These are phyloP conservation scores for Cacoxenus indagator DNA, from an alignment of 2,888 invertebrate genomes.

Conservation along the genomic window DNA sequence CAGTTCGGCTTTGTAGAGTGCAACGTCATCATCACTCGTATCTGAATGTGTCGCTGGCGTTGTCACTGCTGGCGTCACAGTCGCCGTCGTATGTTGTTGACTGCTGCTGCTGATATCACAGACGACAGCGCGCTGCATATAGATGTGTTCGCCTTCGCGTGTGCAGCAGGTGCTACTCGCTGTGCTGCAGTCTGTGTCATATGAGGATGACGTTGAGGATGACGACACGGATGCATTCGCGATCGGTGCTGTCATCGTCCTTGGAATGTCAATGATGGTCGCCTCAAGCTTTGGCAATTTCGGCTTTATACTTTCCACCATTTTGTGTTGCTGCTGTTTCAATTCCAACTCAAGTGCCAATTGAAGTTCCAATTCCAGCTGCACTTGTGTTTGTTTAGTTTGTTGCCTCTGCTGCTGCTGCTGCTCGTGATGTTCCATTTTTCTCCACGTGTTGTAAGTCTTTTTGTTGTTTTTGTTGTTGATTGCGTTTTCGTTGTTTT, in stretches of 20 bases:
- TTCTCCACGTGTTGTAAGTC: slow-evolving; percentile 46
- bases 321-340: slow-evolving; percentile 16
- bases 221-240: slow-evolving; percentile 27
- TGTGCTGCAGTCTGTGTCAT: slow-evolving; percentile 66
- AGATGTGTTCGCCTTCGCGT: slow-evolving; percentile 63
- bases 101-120: slow-evolving; percentile 25
- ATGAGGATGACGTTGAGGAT: slow-evolving; percentile 48
- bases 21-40: slow-evolving; percentile 43
- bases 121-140: slow-evolving; percentile 56
- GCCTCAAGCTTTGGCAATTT: slow-evolving; percentile 45
- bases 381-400: slow-evolving; percentile 27
- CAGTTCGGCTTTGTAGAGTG: slow-evolving; percentile 58
- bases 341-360: slow-evolving; percentile 27
- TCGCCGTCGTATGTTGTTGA: slow-evolving; percentile 24
- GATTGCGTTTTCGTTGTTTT: slow-evolving; percentile 35
- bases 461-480: slow-evolving; percentile 32
- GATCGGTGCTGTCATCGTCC: slow-evolving; percentile 29
- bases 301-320: slow-evolving; percentile 24
- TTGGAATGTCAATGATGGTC: slow-evolving; percentile 67
- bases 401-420: background rate
- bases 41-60: slow-evolving; percentile 33
- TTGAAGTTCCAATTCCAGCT: slow-evolving; percentile 49
- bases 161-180: slow-evolving; percentile 67
- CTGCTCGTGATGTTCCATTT: slow-evolving; percentile 8
- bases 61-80: slow-evolving; percentile 21